phyloP scores from a whole-genome alignment of 2,888 invertebrate species.

The Tetragnatha montana region DNA sequence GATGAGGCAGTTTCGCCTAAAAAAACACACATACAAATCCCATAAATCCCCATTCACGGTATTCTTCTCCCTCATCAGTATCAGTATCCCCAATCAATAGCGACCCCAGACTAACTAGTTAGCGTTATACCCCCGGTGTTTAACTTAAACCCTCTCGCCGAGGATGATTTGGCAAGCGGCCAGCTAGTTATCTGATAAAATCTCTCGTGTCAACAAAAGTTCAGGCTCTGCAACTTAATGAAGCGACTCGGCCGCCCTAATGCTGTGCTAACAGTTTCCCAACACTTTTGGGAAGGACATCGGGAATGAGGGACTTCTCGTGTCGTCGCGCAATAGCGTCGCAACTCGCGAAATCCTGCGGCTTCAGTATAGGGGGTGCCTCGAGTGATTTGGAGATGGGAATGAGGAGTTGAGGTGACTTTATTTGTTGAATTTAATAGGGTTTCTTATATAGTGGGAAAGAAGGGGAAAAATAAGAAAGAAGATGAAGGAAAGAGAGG shows the following conservation, averaged over 20 bases:
- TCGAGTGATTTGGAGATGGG: neutral
- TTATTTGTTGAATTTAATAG: constrained; percentile 1
- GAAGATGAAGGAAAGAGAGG: too few relatives aligned
- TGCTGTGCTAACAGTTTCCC: constrained; percentile 48
- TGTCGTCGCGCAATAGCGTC: neutral
- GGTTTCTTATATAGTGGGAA: neutral
- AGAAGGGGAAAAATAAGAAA: neutral
- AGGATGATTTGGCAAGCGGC: neutral
- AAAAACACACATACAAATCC: too few relatives aligned
- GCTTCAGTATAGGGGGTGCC: neutral
- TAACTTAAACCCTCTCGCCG: neutral
- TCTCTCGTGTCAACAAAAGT: constrained; percentile 46
- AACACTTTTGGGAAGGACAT: constrained; percentile 10
- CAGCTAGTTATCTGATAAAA: constrained; percentile 24
- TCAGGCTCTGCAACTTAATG: constrained; percentile 26
- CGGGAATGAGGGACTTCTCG: neutral
- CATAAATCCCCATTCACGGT: neutral
- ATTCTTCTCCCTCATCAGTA: neutral
- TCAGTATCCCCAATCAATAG: neutral
- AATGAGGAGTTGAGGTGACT: neutral
- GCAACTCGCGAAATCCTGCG: neutral
- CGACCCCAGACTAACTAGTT: neutral
- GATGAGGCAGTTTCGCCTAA: too few relatives aligned
- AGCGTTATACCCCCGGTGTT: neutral
- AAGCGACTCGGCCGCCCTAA: constrained; percentile 34